These are phyloP conservation scores for Aurelia coerulea DNA, from an alignment of 30 jellyfish, hydroid and myxozoan genomes.

Conservation along the genomic window DNA sequence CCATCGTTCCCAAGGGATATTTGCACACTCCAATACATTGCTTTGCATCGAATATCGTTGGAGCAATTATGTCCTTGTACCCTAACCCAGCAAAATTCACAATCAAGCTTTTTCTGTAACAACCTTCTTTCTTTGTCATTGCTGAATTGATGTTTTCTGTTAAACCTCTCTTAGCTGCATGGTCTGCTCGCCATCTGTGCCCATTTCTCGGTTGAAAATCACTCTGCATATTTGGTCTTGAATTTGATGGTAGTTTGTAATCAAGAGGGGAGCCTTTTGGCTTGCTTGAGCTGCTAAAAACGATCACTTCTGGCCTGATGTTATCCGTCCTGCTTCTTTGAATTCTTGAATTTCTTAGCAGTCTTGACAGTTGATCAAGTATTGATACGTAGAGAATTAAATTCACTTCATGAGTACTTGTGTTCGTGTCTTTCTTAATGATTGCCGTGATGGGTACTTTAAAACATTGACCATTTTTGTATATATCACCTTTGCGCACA, in stretches of 20 bases:
- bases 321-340: not conserved
- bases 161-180: not conserved
- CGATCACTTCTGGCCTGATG: not conserved
- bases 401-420: not conserved
- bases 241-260: too few relatives aligned
- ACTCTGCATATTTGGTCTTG: too few relatives aligned
- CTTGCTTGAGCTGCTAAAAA: slow-evolving; percentile 2
- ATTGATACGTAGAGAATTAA: not conserved
- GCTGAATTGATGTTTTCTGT: not conserved
- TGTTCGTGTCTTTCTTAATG: not conserved
- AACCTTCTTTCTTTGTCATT: slow-evolving; percentile 29
- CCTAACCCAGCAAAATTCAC: slow-evolving; percentile 73
- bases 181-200: not conserved
- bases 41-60: slow-evolving; percentile 62
- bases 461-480: slow-evolving; percentile 7
- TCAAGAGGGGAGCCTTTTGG: too few relatives aligned
- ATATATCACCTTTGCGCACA: not conserved
- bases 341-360: not conserved
- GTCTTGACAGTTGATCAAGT: not conserved
- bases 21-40: slow-evolving; percentile 76
- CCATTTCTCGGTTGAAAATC: too few relatives aligned
- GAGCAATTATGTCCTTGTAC: slow-evolving; percentile 61
- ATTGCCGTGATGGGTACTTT: slow-evolving; percentile 7
- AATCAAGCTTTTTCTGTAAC: slow-evolving; percentile 39
- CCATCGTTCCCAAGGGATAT: slow-evolving; percentile 66